phyloP scores from a whole-genome alignment of 2,113 vertebrate genomes.

The Rallus limicola region DNA sequence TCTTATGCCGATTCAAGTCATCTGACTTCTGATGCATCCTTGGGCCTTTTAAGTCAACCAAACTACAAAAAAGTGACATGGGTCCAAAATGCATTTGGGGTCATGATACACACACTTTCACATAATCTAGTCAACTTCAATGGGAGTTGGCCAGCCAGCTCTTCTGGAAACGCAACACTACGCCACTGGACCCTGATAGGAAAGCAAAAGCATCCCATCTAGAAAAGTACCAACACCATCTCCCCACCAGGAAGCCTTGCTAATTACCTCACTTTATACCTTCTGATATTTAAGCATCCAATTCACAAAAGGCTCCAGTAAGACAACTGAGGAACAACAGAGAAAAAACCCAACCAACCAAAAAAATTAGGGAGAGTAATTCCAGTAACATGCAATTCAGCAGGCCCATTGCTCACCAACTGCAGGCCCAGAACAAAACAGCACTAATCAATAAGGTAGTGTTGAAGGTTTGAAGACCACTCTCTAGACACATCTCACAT shows the following conservation, averaged over 20 bases:
- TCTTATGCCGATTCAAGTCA: neutral
- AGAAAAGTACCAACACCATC: neutral
- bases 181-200: neutral
- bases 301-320: neutral
- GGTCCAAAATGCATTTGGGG: neutral
- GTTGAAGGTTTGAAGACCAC: neutral
- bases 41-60: neutral
- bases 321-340: neutral
- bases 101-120: rapidly evolving
- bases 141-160: neutral
- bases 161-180: neutral
- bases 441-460: neutral
- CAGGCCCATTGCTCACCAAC: neutral
- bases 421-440: neutral
- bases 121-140: neutral
- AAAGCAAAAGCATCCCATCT: neutral
- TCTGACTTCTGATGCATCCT: neutral
- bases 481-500: neutral
- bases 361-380: neutral
- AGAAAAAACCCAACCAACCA: too few relatives aligned
- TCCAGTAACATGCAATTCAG: neutral
- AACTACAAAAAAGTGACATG: neutral
- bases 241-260: neutral
- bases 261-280: neutral
- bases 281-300: neutral